Percentiles rank a stretch among this genome's conserved stretches.
Conservation (phyloP, 2,888 invertebrate species). For the Tenthredo livida region DNA sequence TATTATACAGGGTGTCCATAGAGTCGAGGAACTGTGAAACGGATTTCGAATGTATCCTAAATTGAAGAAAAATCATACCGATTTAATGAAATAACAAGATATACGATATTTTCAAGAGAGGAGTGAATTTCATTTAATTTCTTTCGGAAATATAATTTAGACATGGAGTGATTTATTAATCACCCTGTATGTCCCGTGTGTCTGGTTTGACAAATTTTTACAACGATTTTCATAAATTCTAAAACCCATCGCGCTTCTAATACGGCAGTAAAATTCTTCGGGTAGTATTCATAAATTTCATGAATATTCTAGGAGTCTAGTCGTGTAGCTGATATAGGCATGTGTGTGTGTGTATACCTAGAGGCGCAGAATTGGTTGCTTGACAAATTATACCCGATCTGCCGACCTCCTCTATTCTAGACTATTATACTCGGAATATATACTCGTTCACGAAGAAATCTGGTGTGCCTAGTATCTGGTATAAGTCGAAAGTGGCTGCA, state of each 20-base stretch:
- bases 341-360: not conserved
- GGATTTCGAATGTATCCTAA: not conserved
- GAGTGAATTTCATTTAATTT: not conserved
- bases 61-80: not conserved
- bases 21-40: not conserved
- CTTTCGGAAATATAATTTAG: not conserved
- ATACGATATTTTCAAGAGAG: not conserved
- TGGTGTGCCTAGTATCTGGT: not conserved
- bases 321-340: not conserved
- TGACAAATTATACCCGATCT: constrained; percentile 30
- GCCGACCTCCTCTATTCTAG: not conserved
- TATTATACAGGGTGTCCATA: not conserved
- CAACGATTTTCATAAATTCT: not conserved
- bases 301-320: constrained; percentile 19
- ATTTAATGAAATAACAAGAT: not conserved
- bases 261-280: not conserved
- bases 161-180: not conserved
- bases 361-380: not conserved
- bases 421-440: not conserved
- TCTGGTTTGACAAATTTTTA: constrained; percentile 26
- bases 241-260: not conserved
- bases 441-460: constrained; percentile 15
- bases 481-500: constrained; percentile 33
- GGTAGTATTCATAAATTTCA: constrained; percentile 34
- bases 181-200: too few species aligned